A percentile compares a stretch with the other conserved stretches of the same genome.
Evolutionary conservation across 2,888 invertebrate genomes (phyloP).

Genomic region (Spilosoma lubricipeda): DNA sequence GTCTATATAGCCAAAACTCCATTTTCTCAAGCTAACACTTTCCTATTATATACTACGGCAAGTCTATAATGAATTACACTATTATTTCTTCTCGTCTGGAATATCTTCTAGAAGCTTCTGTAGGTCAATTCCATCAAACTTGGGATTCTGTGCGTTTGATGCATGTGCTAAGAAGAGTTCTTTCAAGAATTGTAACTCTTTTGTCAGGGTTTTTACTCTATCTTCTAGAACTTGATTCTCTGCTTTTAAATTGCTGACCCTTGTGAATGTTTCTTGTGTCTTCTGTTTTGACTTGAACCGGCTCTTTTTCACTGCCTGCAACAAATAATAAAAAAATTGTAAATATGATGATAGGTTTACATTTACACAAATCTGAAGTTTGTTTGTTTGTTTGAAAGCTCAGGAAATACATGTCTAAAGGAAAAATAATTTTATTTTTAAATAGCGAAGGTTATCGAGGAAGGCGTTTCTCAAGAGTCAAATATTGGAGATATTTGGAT

Average conservation of each 20-base stretch:
- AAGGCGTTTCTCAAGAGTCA: too few species aligned
- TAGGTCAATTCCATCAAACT: conserved; percentile 86
- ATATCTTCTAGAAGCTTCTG: conserved; percentile 86
- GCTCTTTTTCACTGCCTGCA: conserved; percentile 93
- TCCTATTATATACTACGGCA: conserved; percentile 28
- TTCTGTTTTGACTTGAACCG: conserved; percentile 92
- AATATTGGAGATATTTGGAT: too few species aligned
- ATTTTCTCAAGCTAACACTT: conserved; percentile 1
- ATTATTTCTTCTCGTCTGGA: conserved; percentile 71
- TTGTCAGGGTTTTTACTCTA: conserved; percentile 92
- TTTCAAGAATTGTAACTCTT: conserved; percentile 92
- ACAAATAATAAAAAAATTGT: conserved; percentile 21
- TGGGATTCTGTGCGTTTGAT: conserved; percentile 85
- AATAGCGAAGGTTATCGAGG: too few species aligned
- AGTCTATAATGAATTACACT: conserved; percentile 31
- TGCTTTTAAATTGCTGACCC: conserved; percentile 91
- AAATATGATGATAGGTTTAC: neutral
- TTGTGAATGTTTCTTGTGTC: conserved; percentile 91
- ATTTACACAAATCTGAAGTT: too few species aligned
- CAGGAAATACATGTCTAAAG: too few species aligned
- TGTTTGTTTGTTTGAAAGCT: too few species aligned
- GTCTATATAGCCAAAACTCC: neutral
- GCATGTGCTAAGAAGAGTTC: conserved; percentile 93
- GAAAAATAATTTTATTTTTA: too few species aligned
- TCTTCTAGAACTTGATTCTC: conserved; percentile 93